Percentiles rank a stretch among this genome's conserved stretches.
Evolutionary conservation across 2,113 vertebrate species (phyloP).

Genomic region (Chauna torquata): DNA sequence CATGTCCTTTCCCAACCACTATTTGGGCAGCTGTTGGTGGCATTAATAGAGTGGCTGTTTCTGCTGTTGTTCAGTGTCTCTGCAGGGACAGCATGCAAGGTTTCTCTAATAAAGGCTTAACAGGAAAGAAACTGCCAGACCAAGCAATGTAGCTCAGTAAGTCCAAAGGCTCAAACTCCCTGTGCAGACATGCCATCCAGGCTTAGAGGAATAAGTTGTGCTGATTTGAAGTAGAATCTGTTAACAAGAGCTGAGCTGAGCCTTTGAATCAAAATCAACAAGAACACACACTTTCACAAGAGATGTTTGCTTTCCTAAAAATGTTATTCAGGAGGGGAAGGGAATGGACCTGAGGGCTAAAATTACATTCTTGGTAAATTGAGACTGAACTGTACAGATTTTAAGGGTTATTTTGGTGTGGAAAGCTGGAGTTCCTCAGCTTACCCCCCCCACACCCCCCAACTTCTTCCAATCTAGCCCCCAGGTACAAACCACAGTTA

Average conservation of each 20-base stretch:
- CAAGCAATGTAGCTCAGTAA: accelerated
- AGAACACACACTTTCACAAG: not conserved
- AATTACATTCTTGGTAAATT: not conserved
- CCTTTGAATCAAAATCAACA: no score
- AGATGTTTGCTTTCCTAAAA: not conserved
- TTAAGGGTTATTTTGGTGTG: not conserved
- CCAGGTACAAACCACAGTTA: not conserved
- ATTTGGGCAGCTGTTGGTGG: not conserved
- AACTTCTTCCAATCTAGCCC: not conserved
- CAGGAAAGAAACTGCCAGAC: not conserved
- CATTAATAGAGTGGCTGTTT: accelerated
- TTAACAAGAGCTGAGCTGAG: not conserved
- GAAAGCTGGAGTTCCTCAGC: not conserved
- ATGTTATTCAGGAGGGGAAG: not conserved
- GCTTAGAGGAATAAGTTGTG: not conserved
- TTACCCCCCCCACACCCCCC: accelerated
- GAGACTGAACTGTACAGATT: accelerated
- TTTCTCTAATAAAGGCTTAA: not conserved
- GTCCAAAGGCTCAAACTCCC: not conserved
- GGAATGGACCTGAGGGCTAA: not conserved
- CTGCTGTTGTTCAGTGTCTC: not conserved
- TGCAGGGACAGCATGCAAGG: not conserved
- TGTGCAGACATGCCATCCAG: accelerated
- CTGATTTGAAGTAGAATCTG: not conserved
- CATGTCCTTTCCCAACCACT: not conserved